Evolutionary conservation across 2,888 invertebrate species (phyloP), one percentile per base, ranked within the genome.

Genomic region (Mermis nigrescens): DNA sequence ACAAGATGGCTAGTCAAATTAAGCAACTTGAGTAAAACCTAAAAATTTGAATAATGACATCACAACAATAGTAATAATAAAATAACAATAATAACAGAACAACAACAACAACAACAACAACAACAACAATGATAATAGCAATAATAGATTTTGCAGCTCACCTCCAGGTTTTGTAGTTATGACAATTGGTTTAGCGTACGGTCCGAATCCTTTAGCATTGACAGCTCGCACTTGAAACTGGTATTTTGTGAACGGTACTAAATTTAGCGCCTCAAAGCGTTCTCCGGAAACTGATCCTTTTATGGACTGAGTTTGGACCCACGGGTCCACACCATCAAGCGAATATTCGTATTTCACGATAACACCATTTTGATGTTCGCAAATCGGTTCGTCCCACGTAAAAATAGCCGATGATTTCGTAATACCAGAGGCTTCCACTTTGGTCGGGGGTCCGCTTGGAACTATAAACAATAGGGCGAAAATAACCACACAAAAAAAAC

Each of bases 331-430:
- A 31, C 67, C 66, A 56, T 65, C 66, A 59, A 71, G 57, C 52
- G 71, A 70, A 63, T 70, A 72, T 7, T 66, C 66, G 61, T 71
- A 71, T 54, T 66, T 66, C 15, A 63, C 64, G 60, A 71, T 72
- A 62, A 68, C 67, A 53, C 71, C 71, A 57, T 71, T 69, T 19
- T 69, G 61, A 31, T 65, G 65, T 57, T 71, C 71, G 60, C 71
- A 71, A 48, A 68, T 68, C 27, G 72, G 70, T 55, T 69, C 68
- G 46, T 65, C 60, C 72, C 72, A 71, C 12, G 64, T 64, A 52
- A 70, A 63, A 57, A 69, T 68, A 46, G 70, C 70, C 19, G 68
- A 59, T 19, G 63, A 63, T 15, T 63, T 31, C 45, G n/a, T 31
- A 4, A 53, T 29, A 3, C 24, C 22, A 24, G 32, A 7, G 2